phyloP scores from a whole-genome alignment of 2,797 vertebrate species.

The Helarctos malayanus region DNA sequence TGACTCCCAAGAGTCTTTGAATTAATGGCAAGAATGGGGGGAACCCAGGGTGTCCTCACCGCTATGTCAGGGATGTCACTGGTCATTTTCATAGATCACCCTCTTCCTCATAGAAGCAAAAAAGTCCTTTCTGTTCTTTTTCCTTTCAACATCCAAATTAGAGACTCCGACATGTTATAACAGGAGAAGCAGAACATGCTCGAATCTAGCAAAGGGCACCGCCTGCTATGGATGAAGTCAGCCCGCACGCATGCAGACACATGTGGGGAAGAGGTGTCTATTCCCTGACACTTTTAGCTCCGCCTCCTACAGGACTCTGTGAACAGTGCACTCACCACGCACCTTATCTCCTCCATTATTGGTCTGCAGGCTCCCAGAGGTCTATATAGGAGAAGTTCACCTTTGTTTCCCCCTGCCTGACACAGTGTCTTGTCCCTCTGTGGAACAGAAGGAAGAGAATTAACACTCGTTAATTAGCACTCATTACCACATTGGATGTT shows the following conservation, averaged over 20 bases:
- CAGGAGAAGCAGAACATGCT: background rate
- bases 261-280: background rate
- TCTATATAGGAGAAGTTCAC: background rate
- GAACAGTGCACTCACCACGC: background rate
- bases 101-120: background rate
- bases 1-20: background rate
- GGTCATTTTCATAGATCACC: background rate
- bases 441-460: constrained; percentile 1
- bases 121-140: background rate
- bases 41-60: background rate
- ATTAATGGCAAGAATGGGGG: background rate
- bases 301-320: accelerated
- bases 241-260: background rate
- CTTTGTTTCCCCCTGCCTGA: background rate
- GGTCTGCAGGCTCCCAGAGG: background rate
- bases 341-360: too few species aligned
- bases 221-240: background rate
- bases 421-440: background rate
- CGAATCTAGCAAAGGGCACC: background rate
- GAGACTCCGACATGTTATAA: background rate
- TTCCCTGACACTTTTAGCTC: background rate
- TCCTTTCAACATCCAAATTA: constrained; percentile 54
- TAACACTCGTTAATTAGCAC: background rate
- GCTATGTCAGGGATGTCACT: background rate
- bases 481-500: background rate